These are phyloP conservation scores for Brenthis ino DNA, from an alignment of 2,888 invertebrate species.

Conservation along the genomic window DNA sequence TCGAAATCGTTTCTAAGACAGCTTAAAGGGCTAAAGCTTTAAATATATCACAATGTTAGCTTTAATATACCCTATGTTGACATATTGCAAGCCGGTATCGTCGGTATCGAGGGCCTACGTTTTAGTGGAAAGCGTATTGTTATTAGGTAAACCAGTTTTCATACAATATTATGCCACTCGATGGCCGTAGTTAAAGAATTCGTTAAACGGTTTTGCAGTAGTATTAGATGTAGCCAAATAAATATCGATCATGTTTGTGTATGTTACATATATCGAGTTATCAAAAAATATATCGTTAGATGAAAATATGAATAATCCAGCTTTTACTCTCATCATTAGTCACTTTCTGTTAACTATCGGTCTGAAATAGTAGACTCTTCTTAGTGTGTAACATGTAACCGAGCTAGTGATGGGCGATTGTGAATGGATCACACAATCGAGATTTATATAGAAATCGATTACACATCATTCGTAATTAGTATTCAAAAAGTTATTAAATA, in stretches of 20 bases:
- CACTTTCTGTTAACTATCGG: slow-evolving; percentile 52
- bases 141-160: slow-evolving; percentile 62
- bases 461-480: neutral
- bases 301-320: slow-evolving; percentile 57
- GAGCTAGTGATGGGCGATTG: slow-evolving; percentile 13
- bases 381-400: slow-evolving; percentile 48
- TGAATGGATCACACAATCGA: slow-evolving; percentile 1
- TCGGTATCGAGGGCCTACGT: slow-evolving; percentile 56
- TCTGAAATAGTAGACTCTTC: slow-evolving; percentile 56
- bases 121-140: slow-evolving; percentile 63
- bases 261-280: slow-evolving; percentile 74
- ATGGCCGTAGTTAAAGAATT: slow-evolving; percentile 71
- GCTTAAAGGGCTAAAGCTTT: slow-evolving; percentile 64
- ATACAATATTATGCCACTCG: slow-evolving; percentile 61
- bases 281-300: slow-evolving; percentile 73
- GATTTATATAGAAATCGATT: neutral
- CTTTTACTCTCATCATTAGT: slow-evolving; percentile 62
- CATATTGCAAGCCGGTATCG: slow-evolving; percentile 49
- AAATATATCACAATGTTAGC: slow-evolving; percentile 54
- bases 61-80: slow-evolving; percentile 55
- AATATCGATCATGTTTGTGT: slow-evolving; percentile 71
- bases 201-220: slow-evolving; percentile 74
- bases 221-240: slow-evolving; percentile 73
- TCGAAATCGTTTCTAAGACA: slow-evolving; percentile 40
- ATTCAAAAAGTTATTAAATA: neutral